Evolutionary conservation across 2,797 vertebrate species (phyloP).

Genomic region (Mormyrops attenuatus): DNA sequence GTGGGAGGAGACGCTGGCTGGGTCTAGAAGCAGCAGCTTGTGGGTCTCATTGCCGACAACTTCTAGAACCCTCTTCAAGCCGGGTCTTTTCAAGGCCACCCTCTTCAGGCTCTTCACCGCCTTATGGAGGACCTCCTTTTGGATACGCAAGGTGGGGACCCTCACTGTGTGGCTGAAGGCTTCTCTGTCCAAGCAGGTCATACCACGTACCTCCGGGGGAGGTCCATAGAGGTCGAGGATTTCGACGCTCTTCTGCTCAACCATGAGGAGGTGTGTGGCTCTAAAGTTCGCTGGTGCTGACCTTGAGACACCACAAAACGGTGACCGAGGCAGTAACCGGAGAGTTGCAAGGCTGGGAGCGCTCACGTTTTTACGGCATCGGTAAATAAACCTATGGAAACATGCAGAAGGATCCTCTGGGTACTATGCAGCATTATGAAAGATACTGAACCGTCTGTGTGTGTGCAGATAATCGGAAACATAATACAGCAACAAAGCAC

Average conservation of each 20-base stretch:
- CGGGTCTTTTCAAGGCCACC: slow-evolving; percentile 69
- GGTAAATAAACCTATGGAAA: slow-evolving; percentile 20
- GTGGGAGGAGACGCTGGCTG: slow-evolving; percentile 53
- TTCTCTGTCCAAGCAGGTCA: slow-evolving; percentile 76
- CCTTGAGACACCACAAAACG: neutral
- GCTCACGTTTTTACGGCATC: slow-evolving; percentile 31
- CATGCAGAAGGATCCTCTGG: neutral
- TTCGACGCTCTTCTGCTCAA: slow-evolving; percentile 41
- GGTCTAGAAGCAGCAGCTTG: slow-evolving; percentile 81
- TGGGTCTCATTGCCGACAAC: slow-evolving; percentile 44
- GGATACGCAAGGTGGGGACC: slow-evolving; percentile 79
- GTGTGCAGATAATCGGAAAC: slow-evolving; percentile 6
- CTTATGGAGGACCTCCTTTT: slow-evolving; percentile 62
- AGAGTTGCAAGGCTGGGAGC: slow-evolving; percentile 17
- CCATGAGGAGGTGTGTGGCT: slow-evolving; percentile 35
- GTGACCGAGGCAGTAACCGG: neutral
- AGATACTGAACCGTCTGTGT: neutral
- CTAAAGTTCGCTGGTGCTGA: neutral
- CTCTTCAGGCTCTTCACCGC: slow-evolving; percentile 74
- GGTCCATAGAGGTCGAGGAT: slow-evolving; percentile 64
- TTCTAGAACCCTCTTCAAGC: slow-evolving; percentile 75
- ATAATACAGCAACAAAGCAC: slow-evolving; percentile 33
- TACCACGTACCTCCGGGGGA: slow-evolving; percentile 74
- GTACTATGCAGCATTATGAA: neutral
- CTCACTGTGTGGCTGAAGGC: slow-evolving; percentile 77